Base-by-base conservation (phyloP, 2,888 invertebrate genomes). In the Euzetes globulus region DNA sequence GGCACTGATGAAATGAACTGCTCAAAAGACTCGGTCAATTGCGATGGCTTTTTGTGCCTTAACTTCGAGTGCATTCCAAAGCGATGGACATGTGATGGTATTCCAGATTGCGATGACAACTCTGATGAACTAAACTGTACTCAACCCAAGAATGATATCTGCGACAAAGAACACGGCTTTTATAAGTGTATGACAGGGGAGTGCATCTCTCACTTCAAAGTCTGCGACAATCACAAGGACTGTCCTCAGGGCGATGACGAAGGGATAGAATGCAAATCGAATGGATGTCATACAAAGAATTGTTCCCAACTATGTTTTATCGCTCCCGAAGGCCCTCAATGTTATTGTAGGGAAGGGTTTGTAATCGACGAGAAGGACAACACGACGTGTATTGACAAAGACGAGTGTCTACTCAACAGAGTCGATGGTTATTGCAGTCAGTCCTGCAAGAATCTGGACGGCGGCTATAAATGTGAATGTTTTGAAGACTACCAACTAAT, bases 381-480 rank as follows among this genome's bases (percentile, higher is more conserved):
- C 17, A 76, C 41, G 52, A 76, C 76, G 17, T 79, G 79, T 55
- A 13, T 70, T 29, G 86, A 81, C 15, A 79, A 80, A 2, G 81
- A 79, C 60, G 79, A 79, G 74, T 79, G 79, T 47, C 13, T 17
- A 0, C 13, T 33, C 9, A 52, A 71, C 55, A 72, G 19, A 27
- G 11, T 27, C 13, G 41, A 76, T 0, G 89, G 89, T 79, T 80
- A 85, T 0, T 86, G 87, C 77, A 80, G 77, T 29, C 79, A 79
- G 9, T 22, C 82, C 7, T 91, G 91, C 80, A 82, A 84, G 25
- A 84, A 86, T 25, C 88, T 89, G 0, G 91, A 91, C 0, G 78
- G 80, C 0, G 91, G 91, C 0, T 87, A 88, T 0, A 83, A 83
- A 4, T 92, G 92, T 81, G 79, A 81, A 0, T 92, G 92, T 79